Conservation (phyloP, 2,113 vertebrate species). For the Ceyx melanurus region DNA sequence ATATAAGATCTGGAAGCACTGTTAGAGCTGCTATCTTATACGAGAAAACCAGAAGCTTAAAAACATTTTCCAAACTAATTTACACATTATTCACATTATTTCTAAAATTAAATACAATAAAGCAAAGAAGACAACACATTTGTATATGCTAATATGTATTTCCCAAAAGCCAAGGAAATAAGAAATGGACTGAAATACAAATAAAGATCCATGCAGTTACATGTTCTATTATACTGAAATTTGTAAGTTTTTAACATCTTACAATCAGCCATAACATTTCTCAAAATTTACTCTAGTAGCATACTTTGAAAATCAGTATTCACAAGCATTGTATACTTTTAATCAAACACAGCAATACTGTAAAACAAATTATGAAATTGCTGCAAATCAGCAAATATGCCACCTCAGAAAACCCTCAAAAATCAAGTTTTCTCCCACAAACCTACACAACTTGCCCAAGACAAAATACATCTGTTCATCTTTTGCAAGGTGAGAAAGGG, state of each 20-base stretch:
- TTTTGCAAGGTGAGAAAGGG: neutral
- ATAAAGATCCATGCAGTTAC: neutral
- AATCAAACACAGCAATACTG: neutral
- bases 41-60: neutral
- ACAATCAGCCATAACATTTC: neutral
- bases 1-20: neutral
- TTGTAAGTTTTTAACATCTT: neutral
- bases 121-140: neutral
- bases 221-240: neutral
- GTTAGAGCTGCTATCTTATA: neutral
- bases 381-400: neutral
- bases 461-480: rapidly evolving
- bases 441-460: neutral
- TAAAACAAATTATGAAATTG: neutral
- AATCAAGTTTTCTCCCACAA: neutral
- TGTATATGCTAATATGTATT: neutral
- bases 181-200: neutral
- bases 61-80: neutral
- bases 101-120: neutral
- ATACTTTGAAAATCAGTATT: neutral
- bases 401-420: neutral
- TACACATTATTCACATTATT: neutral
- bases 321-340: neutral
- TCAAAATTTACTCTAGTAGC: neutral
- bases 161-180: neutral